Evolutionary conservation across 1,140 invertebrate genomes (phyloP).

Genomic region (Oedothorax gibbosus): DNA sequence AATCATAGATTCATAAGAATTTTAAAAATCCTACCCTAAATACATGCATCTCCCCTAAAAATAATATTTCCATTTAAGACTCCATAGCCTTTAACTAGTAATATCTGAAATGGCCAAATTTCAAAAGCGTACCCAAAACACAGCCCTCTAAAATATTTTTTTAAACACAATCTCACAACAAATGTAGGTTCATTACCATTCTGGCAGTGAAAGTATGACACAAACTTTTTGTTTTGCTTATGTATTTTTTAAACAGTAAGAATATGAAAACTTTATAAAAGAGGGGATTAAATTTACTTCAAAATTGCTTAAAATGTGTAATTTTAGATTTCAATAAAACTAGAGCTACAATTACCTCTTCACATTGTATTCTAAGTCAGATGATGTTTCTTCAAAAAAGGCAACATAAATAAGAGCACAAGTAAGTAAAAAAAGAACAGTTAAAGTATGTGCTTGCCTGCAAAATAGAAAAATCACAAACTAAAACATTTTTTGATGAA

Average conservation of each 20-base stretch:
- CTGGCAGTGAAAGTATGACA: no score
- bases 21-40: no score
- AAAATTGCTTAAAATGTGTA: neutral
- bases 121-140: no score
- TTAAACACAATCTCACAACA: no score
- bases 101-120: no score
- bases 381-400: slow-evolving; percentile 69
- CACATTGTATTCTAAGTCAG: slow-evolving; percentile 71
- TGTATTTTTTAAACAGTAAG: neutral
- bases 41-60: no score
- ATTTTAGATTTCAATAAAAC: neutral
- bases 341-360: slow-evolving; percentile 68
- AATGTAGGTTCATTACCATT: no score
- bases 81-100: no score
- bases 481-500: neutral
- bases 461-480: slow-evolving; percentile 62
- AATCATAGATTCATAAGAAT: no score
- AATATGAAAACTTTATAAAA: neutral
- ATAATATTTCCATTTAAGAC: no score
- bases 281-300: neutral
- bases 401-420: slow-evolving; percentile 71
- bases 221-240: no score
- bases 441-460: slow-evolving; percentile 73
- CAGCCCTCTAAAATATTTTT: no score
- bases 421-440: slow-evolving; percentile 70